Percentiles rank a stretch among this genome's conserved stretches.
These are phyloP conservation scores for Spialia ferax DNA, from an alignment of 2,888 invertebrate genomes.

Conservation along the genomic window DNA sequence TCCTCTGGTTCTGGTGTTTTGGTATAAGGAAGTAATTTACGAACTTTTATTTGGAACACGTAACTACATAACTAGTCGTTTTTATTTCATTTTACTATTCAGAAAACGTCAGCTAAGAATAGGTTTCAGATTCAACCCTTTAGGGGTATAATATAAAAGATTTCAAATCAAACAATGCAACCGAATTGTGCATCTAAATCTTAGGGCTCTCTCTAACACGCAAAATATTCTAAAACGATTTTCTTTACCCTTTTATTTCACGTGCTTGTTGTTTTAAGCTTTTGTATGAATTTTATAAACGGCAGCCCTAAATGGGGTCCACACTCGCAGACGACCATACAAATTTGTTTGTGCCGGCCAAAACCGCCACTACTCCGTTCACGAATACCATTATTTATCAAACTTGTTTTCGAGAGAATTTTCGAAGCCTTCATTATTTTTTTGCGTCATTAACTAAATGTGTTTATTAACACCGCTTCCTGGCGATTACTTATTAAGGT, in stretches of 20 bases:
- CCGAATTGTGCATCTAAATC: background rate
- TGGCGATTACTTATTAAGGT: conserved; percentile 16
- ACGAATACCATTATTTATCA: conserved; percentile 31
- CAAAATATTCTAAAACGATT: background rate
- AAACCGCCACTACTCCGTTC: conserved; percentile 27
- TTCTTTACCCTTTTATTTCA: background rate
- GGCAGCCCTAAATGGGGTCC: conserved; percentile 24
- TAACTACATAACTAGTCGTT: no score
- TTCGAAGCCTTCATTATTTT: conserved; percentile 11
- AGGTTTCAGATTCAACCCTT: no score
- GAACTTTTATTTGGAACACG: no score
- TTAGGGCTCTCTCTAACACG: background rate
- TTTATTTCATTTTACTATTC: no score
- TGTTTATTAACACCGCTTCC: conserved; percentile 27
- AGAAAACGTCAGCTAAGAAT: no score
- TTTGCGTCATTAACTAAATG: conserved; percentile 23
- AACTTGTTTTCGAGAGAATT: conserved; percentile 28
- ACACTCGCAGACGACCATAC: conserved; percentile 20
- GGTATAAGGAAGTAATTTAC: no score
- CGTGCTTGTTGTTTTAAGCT: conserved; percentile 1
- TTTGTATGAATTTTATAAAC: conserved; percentile 27
- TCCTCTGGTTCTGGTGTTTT: no score
- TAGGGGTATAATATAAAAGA: no score
- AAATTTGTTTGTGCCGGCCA: conserved; percentile 30
- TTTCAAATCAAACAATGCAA: no score